Conservation (phyloP, 2,888 invertebrate species). For the Drosophila diplacantha region DNA sequence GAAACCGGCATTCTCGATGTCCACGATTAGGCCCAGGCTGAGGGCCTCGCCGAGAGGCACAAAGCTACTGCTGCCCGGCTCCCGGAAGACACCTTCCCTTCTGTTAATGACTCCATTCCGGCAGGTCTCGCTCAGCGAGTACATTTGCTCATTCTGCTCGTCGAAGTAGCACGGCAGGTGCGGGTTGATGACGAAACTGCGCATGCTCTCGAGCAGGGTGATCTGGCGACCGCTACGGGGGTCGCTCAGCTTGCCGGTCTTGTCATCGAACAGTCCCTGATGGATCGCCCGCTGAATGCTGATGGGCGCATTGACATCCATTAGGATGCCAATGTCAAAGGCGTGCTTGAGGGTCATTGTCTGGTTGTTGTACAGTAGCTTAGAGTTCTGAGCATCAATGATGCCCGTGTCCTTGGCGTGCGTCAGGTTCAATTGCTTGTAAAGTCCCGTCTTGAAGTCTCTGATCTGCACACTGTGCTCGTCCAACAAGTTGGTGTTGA, state of each 20-base stretch:
- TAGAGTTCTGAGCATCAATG: slow-evolving; percentile 85
- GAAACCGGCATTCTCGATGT: slow-evolving; percentile 90
- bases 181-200: slow-evolving; percentile 88
- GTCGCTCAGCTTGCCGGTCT: slow-evolving; percentile 89
- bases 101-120: slow-evolving; percentile 89
- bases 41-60: slow-evolving; percentile 86
- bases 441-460: slow-evolving; percentile 86
- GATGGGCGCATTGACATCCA: slow-evolving; percentile 89
- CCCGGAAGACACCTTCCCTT: slow-evolving; percentile 86
- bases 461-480: slow-evolving; percentile 89
- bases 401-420: slow-evolving; percentile 88
- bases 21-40: slow-evolving; percentile 88
- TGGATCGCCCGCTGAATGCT: slow-evolving; percentile 91
- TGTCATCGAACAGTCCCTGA: slow-evolving; percentile 90
- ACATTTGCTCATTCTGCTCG: slow-evolving; percentile 84
- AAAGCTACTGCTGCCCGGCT: slow-evolving; percentile 83
- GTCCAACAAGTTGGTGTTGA: slow-evolving; percentile 89
- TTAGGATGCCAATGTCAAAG: slow-evolving; percentile 86
- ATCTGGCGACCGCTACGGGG: slow-evolving; percentile 87
- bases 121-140: slow-evolving; percentile 88
- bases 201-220: slow-evolving; percentile 89
- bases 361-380: slow-evolving; percentile 81
- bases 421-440: slow-evolving; percentile 86
- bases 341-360: slow-evolving; percentile 87
- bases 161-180: slow-evolving; percentile 89